Base-by-base conservation (phyloP, 2,888 invertebrate species). In the Polymixis flavicincta region DNA sequence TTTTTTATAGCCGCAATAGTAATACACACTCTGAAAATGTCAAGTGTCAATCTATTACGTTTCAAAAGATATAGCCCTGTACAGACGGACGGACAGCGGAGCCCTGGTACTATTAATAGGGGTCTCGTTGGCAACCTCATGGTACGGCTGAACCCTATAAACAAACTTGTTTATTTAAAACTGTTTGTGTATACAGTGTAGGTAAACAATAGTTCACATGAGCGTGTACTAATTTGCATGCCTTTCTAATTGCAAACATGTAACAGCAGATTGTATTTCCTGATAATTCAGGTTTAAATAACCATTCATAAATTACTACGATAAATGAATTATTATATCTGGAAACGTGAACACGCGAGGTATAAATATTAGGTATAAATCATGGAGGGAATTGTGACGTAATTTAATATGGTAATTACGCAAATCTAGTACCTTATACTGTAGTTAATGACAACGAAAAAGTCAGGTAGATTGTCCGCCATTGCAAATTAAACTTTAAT, bases 241-340 rank as follows among this genome's bases (percentile, higher is more conserved):
- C 55, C 45, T 57, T 60, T 79, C 66, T 76, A 84, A 83, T 85
- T 76, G 74, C 45, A 48, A 66, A 76, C 80, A 76, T 67, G 74
- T 59, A 67, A 19, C 32, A 32, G 32, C 71, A 50, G 78, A 85
- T 83, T 72, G 74, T 74, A 76, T 70, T 72, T 68, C 32, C 70
- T 59, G 85, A 85, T 84, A 84, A 70, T 71, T 75, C 50, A n/a
- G 50, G 65, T 74, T 80, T 69, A 71, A 73, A 85, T 73, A 83
- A 85, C 63, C 70, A 64, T 55, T 61, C 77, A 86, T 77, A 80
- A 76, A 63, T 80, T 71, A 80, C 66, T 52, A 25, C 55, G 19
- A 61, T 79, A 70, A 83, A 83, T 85, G 54, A 74, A 74, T 83
- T 61, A 85, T 77, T 80, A 32, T 48, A 70, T 61, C 55, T 65